Evolutionary conservation across 1,140 invertebrate genomes (phyloP), one percentile per base, ranked within the genome.

Genomic region (Philaenus spumarius): DNA sequence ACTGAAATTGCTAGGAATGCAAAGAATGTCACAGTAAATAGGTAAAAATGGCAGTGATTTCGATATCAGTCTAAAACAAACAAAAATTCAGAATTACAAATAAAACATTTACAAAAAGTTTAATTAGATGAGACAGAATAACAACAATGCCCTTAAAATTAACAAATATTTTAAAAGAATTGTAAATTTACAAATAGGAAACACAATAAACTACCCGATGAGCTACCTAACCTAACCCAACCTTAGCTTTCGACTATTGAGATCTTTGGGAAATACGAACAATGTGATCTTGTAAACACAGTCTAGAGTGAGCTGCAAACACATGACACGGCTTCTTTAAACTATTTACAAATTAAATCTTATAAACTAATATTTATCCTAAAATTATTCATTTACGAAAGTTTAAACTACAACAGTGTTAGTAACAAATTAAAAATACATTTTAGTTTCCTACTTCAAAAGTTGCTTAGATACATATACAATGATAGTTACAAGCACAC

Each of bases 191-290:
- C 22, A 47, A 19, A 47, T 50, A 53, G 50, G 50, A 53, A 53
- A 39, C 35, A 53, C 35, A 39, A 37, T 53, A 30, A 22, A 26
- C 50, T 35, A 53, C 50, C 50, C 23, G 50, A 37, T 30, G 26
- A 30, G 26, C 26, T 30, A 47, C 22, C 34, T 53, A 53, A 53
- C 50, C 50, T 53, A 53, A 15, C 50, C 50, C 50, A 26, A 51
- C 30, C 50, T 53, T 53, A 53, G 50, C 26, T 30, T 30, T 9
- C 26, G 20, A 35, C 47, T 22, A 37, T 37, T 53, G 50, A 53
- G 50, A 53, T 53, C 50, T 53, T 53, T 53, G 50, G 50, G 35
- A 53, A 53, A 50, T n/a, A n/a, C 7, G 14, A 30, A 14, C 15
- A n/a, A 20, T 17, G 23, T 39, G 30, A 15, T 30, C 30, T 30